Percentiles rank a stretch among this genome's conserved stretches.
Evolutionary conservation across 1,140 invertebrate genomes (phyloP).

Genomic region (Argopecten irradians): DNA sequence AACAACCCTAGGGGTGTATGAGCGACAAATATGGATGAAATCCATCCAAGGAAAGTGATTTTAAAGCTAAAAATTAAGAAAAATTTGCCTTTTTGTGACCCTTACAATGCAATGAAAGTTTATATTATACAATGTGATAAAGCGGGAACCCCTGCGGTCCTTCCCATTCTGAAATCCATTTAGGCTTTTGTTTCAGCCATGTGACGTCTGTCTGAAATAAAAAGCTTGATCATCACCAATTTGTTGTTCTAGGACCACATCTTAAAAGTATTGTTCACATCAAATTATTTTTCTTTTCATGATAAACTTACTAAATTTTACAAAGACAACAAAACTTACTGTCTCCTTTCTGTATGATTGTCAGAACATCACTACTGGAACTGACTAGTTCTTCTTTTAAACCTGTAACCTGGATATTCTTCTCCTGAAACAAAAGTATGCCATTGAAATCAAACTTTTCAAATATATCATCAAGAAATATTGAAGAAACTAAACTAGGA

Average conservation of each 20-base stretch:
- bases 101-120: slow-evolving; percentile 75
- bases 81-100: slow-evolving; percentile 21
- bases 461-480: not conserved
- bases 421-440: slow-evolving; percentile 56
- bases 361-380: slow-evolving; percentile 43
- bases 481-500: slow-evolving; percentile 71
- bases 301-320: not conserved
- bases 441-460: not conserved
- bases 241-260: not conserved
- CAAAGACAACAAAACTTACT: slow-evolving; percentile 52
- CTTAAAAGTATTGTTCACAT: not conserved
- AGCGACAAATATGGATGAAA: too few relatives aligned
- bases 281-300: not conserved
- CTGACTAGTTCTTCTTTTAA: slow-evolving; percentile 63
- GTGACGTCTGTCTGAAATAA: slow-evolving; percentile 75
- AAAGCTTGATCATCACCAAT: slow-evolving; percentile 17
- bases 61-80: too few relatives aligned
- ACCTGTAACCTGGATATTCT: slow-evolving; percentile 62
- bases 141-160: slow-evolving; percentile 77
- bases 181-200: slow-evolving; percentile 82
- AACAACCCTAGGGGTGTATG: slow-evolving; percentile 74
- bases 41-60: too few relatives aligned
- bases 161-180: too few relatives aligned
- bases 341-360: slow-evolving; percentile 61
- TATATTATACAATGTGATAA: slow-evolving; percentile 82